These are phyloP conservation scores for Dascillus cervinus DNA, from an alignment of 2,888 invertebrate species.

Conservation along the genomic window DNA sequence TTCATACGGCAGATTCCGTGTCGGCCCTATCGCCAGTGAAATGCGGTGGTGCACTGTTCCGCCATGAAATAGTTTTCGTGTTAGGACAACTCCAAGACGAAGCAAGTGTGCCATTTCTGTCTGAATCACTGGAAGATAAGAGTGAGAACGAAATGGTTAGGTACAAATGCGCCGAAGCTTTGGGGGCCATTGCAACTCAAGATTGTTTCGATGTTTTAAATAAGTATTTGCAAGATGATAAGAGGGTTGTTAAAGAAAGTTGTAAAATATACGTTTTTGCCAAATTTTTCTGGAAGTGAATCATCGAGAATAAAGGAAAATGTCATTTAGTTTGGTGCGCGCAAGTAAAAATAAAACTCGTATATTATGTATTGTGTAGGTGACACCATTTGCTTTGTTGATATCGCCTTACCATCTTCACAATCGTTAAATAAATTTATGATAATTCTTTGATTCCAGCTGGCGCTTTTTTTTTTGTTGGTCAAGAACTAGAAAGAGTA, in stretches of 20 bases:
- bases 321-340: no score
- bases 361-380: no score
- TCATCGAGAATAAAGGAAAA: no score
- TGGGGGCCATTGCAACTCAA: conserved; percentile 92
- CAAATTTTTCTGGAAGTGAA: no score
- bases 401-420: no score
- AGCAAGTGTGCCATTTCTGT: conserved; percentile 66
- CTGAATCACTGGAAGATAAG: conserved; percentile 61
- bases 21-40: conserved; percentile 72
- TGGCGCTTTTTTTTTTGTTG: no score
- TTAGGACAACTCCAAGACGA: conserved; percentile 90
- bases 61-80: conserved; percentile 97
- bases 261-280: no score
- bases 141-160: conserved; percentile 94
- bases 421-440: no score
- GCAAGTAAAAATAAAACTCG: no score
- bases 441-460: no score
- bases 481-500: no score
- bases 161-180: conserved; percentile 97
- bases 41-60: conserved; percentile 81
- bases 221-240: conserved; percentile 68
- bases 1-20: conserved; percentile 69
- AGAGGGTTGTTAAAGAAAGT: conserved; percentile 90
- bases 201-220: conserved; percentile 73
- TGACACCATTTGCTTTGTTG: no score